Evolutionary conservation across 1,140 invertebrate genomes (phyloP), one percentile per base, ranked within the genome.

Genomic region (Eumeta japonica): DNA sequence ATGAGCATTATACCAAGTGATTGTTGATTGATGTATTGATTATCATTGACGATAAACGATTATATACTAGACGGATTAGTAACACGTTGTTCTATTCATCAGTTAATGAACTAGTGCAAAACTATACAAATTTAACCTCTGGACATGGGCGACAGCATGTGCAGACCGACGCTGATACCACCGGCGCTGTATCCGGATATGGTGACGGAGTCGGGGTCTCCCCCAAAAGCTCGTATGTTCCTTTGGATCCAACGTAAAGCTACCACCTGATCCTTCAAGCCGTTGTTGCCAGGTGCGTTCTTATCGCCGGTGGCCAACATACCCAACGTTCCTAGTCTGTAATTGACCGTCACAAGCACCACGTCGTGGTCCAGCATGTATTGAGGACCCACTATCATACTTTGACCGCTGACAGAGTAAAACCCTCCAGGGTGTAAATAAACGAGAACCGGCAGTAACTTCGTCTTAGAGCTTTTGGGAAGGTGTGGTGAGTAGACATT

Each of bases 111-210:
- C 10, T 13, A 20, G 13, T 19, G 19, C 17, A 32, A 46, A 31
- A 10, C 16, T 19, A n/a, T n/a, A n/a, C n/a, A n/a, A 13, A 9
- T 10, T 14, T 35, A 52, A 77, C 79, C 82, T 75, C 70, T 75
- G 0, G 83, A 83, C 80, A 87, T 81, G 18, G 85, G 84, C 2
- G 86, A 88, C 0, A 88, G 58, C 71, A 87, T 75, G 52, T 88
- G 86, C 24, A 86, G 60, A 27, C 80, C 72, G 1, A 82, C 79
- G 33, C 19, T 2, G 51, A 43, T 19, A 35, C 58, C 30, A 3
- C 58, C 55, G 9, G 58, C 53, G 27, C 55, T 55, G 33, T 45
- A 55, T 0, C 58, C 58, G 2, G 44, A 10, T 3, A 60, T 41
- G 2, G 57, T 58, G 31, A 60, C 55, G 1, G 34, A 24, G 27